phyloP scores from a whole-genome alignment of 2,113 vertebrate genomes.

The Oryzias woworae region DNA sequence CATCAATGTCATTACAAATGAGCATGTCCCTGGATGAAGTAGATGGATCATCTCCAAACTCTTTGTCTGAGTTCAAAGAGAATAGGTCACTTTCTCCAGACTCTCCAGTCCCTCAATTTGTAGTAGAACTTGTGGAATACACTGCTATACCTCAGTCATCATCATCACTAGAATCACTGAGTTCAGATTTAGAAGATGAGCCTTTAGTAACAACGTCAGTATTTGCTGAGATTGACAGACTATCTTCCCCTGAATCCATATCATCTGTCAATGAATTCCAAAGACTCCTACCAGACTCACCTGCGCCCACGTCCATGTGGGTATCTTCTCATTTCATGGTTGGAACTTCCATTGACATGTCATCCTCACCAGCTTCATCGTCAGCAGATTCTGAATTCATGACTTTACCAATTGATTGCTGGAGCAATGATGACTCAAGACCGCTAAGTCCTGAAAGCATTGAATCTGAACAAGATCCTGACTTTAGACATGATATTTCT shows the following conservation, averaged over 20 bases:
- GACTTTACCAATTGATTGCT: slow-evolving; percentile 52
- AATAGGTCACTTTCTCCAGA: slow-evolving; percentile 61
- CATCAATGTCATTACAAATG: slow-evolving; percentile 25
- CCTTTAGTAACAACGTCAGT: slow-evolving; percentile 41
- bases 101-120: slow-evolving; percentile 63
- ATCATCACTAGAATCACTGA: slow-evolving; percentile 56
- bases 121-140: slow-evolving; percentile 6
- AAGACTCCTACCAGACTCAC: slow-evolving; percentile 56
- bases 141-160: slow-evolving; percentile 19
- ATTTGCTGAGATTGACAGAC: slow-evolving; percentile 44
- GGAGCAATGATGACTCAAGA: slow-evolving; percentile 49
- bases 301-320: slow-evolving; percentile 62
- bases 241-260: slow-evolving; percentile 67
- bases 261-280: slow-evolving; percentile 41
- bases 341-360: slow-evolving; percentile 15
- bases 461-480: slow-evolving; percentile 43
- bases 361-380: slow-evolving; percentile 59
- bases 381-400: slow-evolving; percentile 61
- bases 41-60: slow-evolving; percentile 63
- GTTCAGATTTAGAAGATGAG: slow-evolving; percentile 51
- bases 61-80: slow-evolving; percentile 40
- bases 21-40: slow-evolving; percentile 20
- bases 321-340: slow-evolving; percentile 64
- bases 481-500: slow-evolving; percentile 1
- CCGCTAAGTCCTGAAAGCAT: slow-evolving; percentile 48